Conservation (phyloP, 2,113 vertebrate genomes). For the Lanius collurio region DNA sequence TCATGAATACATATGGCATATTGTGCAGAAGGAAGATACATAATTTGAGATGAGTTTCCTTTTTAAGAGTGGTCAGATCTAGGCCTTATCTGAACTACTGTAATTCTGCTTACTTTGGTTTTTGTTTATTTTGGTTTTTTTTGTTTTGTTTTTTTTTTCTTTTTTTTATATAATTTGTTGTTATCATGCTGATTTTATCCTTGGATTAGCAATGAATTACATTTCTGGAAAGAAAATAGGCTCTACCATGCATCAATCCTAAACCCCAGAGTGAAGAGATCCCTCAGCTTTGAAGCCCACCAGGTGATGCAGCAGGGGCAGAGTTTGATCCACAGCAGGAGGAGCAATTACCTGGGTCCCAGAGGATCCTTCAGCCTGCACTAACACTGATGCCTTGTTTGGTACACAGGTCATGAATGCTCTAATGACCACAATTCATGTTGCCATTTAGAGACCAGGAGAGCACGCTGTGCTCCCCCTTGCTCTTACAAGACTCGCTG, state of each 20-base stretch:
- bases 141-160: too few species aligned
- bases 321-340: background rate
- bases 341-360: conserved; percentile 28
- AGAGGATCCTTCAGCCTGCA: background rate
- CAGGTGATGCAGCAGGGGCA: background rate
- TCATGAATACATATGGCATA: background rate
- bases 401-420: conserved; percentile 16
- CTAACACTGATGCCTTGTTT: background rate
- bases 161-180: background rate
- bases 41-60: background rate
- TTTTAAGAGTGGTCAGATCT: background rate
- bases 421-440: conserved; percentile 15
- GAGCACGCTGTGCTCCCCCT: background rate
- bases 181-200: background rate
- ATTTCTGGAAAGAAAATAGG: background rate
- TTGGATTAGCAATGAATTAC: background rate
- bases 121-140: too few species aligned
- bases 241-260: background rate
- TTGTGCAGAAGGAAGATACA: background rate
- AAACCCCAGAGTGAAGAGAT: background rate
- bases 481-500: background rate
- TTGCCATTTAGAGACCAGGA: background rate
- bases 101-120: background rate
- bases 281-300: background rate
- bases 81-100: background rate